Evolutionary conservation across 2,888 invertebrate genomes (phyloP), one percentile per base, ranked within the genome.

Genomic region (Pocota personata): DNA sequence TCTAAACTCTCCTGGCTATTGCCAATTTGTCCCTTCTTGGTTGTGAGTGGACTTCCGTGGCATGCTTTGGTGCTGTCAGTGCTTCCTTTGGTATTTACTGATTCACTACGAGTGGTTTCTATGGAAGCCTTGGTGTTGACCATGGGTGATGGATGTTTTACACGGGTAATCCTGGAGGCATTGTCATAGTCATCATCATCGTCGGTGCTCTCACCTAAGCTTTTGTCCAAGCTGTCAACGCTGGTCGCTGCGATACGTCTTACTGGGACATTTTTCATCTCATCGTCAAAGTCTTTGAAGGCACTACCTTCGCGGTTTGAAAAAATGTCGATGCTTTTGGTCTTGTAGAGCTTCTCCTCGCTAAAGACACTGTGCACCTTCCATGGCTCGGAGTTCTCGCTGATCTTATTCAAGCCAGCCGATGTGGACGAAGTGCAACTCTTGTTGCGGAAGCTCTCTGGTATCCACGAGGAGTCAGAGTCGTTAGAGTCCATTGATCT

Each of bases 261-360:
- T 1, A 92, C 89, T 0, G 92, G 92, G 2, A 90, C 91, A 83
- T 92, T 90, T 6, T 89, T 89, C 43, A 92, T 82, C 5, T 89
- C 90, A 67, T 92, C 92, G 14, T 92, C 92, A 76, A 92, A 92
- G 60, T 92, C 92, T 10, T 89, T 91, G 62, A 92, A 92, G 0
- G 87, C 89, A 0, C 88, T 88, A 0, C 89, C 89, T 4, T 84
- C 88, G 5, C 89, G 89, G 10, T 88, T 83, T 57, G 90, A 89
- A 55, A 92, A 92, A n/a, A 92, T 91, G 50, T 92, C 92, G 6
- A 92, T 90, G 69, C 91, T 92, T 21, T 89, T 90, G n/a, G 90
- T 87, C 82, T 91, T 91, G 73, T 90, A 90, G 2, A 91, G 84
- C 30, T 83, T 88, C 16, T 89, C 83, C 0, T 84, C 79, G 19